Conservation (phyloP, 2,113 vertebrate species). For the Malurus elegans region DNA sequence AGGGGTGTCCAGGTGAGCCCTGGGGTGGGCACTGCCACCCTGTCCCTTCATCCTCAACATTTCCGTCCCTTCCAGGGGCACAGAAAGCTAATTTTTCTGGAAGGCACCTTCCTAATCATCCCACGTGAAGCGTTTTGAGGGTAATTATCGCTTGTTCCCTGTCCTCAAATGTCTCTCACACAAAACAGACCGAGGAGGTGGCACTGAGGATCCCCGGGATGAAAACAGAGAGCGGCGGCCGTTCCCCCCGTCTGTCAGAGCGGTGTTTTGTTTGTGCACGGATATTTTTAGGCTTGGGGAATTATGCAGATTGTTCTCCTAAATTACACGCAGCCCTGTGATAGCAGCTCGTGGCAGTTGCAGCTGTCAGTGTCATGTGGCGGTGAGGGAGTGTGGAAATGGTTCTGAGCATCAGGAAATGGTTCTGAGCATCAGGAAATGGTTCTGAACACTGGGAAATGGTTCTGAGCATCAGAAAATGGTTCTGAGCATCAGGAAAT, state of each 20-base stretch:
- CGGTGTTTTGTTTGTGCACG: not conserved
- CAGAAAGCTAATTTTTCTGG: not conserved
- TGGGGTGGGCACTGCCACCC: not conserved
- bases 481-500: accelerated
- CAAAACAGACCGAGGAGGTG: not conserved
- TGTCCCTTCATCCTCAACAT: not conserved
- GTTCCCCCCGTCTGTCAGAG: not conserved
- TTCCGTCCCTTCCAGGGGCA: not conserved
- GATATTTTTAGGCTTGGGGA: slow-evolving; percentile 48
- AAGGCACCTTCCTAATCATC: slow-evolving; percentile 12
- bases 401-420: accelerated
- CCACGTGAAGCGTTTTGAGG: not conserved
- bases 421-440: accelerated
- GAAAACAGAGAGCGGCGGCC: not conserved
- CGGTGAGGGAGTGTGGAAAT: not conserved
- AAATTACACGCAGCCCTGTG: slow-evolving; percentile 26
- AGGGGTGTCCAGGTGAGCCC: not conserved
- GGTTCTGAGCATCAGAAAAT: accelerated
- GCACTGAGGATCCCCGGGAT: not conserved
- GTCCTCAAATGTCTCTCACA: slow-evolving; percentile 40
- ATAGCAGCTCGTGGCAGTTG: slow-evolving; percentile 19
- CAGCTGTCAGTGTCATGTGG: slow-evolving; percentile 2
- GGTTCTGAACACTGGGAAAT: not conserved
- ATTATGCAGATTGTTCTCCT: slow-evolving; percentile 47
- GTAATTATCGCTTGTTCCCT: slow-evolving; percentile 20